Percentiles rank a stretch among this genome's conserved stretches.
Conservation (phyloP, 2,113 vertebrate species). For the Caretta caretta region DNA sequence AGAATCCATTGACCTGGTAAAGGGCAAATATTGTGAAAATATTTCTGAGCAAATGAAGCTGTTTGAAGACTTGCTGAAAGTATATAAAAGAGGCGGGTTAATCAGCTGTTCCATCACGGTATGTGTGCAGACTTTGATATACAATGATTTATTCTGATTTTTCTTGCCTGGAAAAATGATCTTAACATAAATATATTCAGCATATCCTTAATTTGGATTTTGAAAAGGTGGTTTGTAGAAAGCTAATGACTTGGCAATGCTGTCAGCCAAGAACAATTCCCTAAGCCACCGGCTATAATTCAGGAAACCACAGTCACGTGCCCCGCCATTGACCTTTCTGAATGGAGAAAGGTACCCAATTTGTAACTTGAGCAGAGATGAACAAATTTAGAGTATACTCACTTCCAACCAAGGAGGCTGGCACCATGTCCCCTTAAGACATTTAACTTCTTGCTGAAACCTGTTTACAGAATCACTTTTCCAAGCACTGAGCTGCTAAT, state of each 20-base stretch:
- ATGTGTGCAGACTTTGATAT: not conserved
- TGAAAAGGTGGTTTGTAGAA: not conserved
- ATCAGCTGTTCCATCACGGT: slow-evolving; percentile 93
- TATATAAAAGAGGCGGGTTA: slow-evolving; percentile 86
- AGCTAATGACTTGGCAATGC: not conserved
- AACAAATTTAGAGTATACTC: not conserved
- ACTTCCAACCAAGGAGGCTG: not conserved
- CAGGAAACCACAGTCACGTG: not conserved
- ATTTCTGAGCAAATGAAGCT: slow-evolving; percentile 85
- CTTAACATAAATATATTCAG: not conserved
- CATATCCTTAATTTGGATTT: not conserved
- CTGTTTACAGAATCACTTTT: not conserved
- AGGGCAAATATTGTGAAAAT: slow-evolving; percentile 79
- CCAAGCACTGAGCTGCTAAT: not conserved
- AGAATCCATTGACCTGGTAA: slow-evolving; percentile 86
- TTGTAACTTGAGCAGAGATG: not conserved
- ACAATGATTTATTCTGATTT: not conserved
- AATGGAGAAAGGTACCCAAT: not conserved
- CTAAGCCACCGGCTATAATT: not conserved
- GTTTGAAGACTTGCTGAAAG: slow-evolving; percentile 89
- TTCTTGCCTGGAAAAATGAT: not conserved
- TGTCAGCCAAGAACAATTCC: slow-evolving; percentile 2
- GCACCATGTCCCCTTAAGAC: accelerated
- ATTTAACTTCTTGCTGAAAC: not conserved
- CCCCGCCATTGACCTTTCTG: not conserved